Base-by-base conservation (phyloP, 2,888 invertebrate genomes). In the Mesorhabditis belari region DNA sequence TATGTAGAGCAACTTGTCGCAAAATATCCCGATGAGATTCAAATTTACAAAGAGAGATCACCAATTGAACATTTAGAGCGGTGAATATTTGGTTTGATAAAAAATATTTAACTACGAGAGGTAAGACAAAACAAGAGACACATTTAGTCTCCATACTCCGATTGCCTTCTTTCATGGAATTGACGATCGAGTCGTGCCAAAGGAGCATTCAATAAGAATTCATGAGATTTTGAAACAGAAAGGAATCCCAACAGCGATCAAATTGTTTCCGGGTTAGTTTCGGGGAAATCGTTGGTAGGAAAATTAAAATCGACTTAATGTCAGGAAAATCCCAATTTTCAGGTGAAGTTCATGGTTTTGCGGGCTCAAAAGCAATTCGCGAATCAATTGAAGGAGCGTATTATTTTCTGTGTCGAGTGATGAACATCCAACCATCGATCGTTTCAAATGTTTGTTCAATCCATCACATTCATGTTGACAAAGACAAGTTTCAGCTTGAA, bases 311-410 rank as follows among this genome's bases (percentile, higher is more conserved):
- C n/a, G n/a, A n/a, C 9, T n/a, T n/a, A n/a, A n/a, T n/a, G n/a
- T n/a, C n/a, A n/a, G n/a, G n/a, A n/a, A n/a, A n/a, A n/a, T n/a
- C n/a, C n/a, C n/a, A n/a, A n/a, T n/a, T 60, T 62, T 49, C 60
- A 83, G 83, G 82, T 28, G 84, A 84, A 67, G 82, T 83, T 55
- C 84, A 84, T 73, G 84, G 84, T 4, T 84, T 84, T 72, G 69
- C 82, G 12, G 80, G 80, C 60, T 74, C 81, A 28, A 81, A 81
- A 60, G 82, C 83, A 57, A 81, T 83, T 35, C 77, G 80, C 63
- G 73, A 69, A 28, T 77, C 81, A 19, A 69, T 82, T n/a, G 83
- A 83, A 69, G 82, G 81, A 28, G 81, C 82, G 57, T 82, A 82
- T 63, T 82, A 80, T 65, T 83, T 83, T 78, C 80, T 79, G 27